Conservation (phyloP, 2,113 vertebrate species). For the Centropristis striata region DNA sequence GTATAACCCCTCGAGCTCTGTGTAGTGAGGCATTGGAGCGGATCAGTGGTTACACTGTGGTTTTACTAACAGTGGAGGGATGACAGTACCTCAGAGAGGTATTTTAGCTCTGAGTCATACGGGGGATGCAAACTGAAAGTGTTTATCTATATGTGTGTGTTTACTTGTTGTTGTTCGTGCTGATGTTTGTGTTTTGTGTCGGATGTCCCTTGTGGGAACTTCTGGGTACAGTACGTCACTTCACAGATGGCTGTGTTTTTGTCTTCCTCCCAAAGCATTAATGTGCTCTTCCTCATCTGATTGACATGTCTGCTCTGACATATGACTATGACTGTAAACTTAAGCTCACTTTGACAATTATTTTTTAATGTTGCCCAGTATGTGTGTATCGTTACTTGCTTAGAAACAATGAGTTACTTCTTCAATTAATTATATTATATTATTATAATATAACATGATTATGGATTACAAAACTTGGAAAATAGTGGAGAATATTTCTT, state of each 20-base stretch:
- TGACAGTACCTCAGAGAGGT: slow-evolving; percentile 50
- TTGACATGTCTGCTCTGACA: too few relatives aligned
- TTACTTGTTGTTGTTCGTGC: neutral
- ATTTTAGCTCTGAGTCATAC: slow-evolving; percentile 30
- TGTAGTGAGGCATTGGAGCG: slow-evolving; percentile 40
- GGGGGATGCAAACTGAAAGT: slow-evolving; percentile 6
- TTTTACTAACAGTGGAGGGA: slow-evolving; percentile 46
- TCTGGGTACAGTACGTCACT: slow-evolving; percentile 41
- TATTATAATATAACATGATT: too few relatives aligned
- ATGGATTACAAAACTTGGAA: too few relatives aligned
- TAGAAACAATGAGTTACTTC: neutral
- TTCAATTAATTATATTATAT: neutral
- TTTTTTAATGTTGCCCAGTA: slow-evolving; percentile 5
- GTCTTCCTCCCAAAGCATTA: slow-evolving; percentile 30
- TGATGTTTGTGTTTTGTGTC: slow-evolving; percentile 18
- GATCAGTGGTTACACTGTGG: slow-evolving; percentile 57
- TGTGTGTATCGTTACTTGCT: neutral
- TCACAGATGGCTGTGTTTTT: slow-evolving; percentile 42
- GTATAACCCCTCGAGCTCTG: slow-evolving; percentile 46
- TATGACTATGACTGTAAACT: slow-evolving; percentile 31
- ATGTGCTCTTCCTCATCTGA: slow-evolving; percentile 27
- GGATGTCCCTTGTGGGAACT: slow-evolving; percentile 42
- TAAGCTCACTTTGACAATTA: neutral
- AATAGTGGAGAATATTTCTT: too few relatives aligned
- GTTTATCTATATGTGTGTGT: neutral